Conservation (phyloP, 2,888 invertebrate genomes). For the Agrilus mali region DNA sequence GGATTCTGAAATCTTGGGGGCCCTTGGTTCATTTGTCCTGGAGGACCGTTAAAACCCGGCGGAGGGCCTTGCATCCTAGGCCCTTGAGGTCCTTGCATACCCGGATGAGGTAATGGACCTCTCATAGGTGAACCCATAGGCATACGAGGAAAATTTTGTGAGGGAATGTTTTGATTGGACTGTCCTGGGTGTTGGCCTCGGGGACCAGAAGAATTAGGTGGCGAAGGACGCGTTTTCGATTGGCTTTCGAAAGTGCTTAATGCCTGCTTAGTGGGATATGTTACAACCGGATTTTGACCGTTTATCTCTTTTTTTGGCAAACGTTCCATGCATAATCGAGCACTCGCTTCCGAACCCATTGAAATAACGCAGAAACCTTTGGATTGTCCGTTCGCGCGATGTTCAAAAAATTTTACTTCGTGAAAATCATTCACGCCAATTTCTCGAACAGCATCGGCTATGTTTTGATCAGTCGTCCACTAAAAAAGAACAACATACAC, state of each 20-base stretch:
- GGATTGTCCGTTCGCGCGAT: conserved; percentile 95
- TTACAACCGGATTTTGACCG: conserved; percentile 89
- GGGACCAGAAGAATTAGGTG: conserved; percentile 50
- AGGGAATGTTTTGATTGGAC: conserved; percentile 41
- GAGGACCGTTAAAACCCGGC: conserved; percentile 46
- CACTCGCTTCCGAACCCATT: conserved; percentile 83
- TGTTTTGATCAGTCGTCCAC: conserved; percentile 98
- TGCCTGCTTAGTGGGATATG: conserved; percentile 87
- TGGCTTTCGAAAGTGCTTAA: conserved; percentile 81
- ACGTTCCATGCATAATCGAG: conserved; percentile 82
- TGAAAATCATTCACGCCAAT: conserved; percentile 87
- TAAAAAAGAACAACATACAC: conserved; percentile 34
- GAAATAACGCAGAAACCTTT: conserved; percentile 97
- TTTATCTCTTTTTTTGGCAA: conserved; percentile 92
- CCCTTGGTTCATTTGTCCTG: conserved; percentile 39
- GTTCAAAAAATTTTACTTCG: conserved; percentile 99
- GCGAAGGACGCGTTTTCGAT: conserved; percentile 77
- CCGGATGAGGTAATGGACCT: conserved; percentile 33
- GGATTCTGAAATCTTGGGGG: conserved; percentile 49
- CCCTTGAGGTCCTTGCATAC: conserved; percentile 41
- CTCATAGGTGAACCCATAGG: conserved; percentile 35
- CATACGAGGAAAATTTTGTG: conserved; percentile 41
- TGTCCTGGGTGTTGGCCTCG: conserved; percentile 50
- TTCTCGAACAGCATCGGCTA: conserved; percentile 77
- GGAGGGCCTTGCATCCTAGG: conserved; percentile 45